Percentiles rank a stretch among this genome's conserved stretches.
Evolutionary conservation across 2,797 vertebrate genomes (phyloP).

Genomic region (Leptodactylus fallax): DNA sequence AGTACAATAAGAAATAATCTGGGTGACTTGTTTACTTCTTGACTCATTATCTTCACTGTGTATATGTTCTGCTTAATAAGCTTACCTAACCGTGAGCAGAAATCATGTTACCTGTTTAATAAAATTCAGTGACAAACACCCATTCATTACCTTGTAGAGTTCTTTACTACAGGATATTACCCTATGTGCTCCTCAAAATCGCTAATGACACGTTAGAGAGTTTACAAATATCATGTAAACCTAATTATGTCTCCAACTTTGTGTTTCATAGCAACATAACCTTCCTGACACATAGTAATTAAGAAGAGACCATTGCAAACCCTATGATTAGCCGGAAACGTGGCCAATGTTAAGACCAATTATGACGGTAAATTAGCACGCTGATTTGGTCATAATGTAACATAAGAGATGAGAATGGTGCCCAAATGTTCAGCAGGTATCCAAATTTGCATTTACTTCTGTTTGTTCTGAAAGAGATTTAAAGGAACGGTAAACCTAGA

Average conservation of each 20-base stretch:
- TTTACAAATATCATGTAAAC: conserved; percentile 9
- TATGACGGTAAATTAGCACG: background rate
- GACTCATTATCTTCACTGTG: background rate
- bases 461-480: background rate
- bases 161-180: background rate
- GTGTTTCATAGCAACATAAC: background rate
- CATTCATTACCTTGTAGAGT: background rate
- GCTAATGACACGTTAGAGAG: background rate
- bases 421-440: background rate
- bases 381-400: background rate
- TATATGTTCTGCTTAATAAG: background rate
- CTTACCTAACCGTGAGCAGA: background rate
- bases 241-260: background rate
- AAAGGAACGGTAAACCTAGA: too few species aligned
- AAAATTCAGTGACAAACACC: background rate
- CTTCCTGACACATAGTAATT: background rate
- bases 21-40: background rate
- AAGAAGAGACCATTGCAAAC: background rate
- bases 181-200: background rate
- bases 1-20: background rate
- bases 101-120: background rate
- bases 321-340: background rate
- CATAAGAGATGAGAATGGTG: background rate
- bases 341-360: background rate
- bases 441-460: too few species aligned